These are phyloP conservation scores for Mycalesis mineus DNA, from an alignment of 2,888 invertebrate species.

Conservation along the genomic window DNA sequence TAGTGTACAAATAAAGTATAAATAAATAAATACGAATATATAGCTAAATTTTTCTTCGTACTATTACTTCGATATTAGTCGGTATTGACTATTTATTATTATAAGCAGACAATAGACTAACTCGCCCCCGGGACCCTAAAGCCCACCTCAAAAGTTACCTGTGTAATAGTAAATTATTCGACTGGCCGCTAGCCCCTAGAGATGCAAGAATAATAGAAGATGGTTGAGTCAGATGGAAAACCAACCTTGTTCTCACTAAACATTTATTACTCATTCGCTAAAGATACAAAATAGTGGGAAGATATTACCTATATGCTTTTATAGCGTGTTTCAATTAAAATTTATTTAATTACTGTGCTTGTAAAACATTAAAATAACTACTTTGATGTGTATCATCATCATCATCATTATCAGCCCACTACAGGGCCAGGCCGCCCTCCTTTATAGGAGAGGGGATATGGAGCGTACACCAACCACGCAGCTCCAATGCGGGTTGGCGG, in stretches of 20 bases:
- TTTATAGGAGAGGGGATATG: too few relatives aligned
- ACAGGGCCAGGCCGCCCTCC: too few relatives aligned
- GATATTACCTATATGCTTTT: too few relatives aligned
- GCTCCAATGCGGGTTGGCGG: too few relatives aligned
- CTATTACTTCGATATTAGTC: neutral
- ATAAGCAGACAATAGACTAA: conserved; percentile 22
- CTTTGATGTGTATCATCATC: too few relatives aligned
- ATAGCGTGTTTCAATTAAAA: too few relatives aligned
- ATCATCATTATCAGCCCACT: too few relatives aligned
- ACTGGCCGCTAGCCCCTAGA: conserved; percentile 40
- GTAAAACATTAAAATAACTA: too few relatives aligned
- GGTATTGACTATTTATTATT: conserved; percentile 16
- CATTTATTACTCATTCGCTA: conserved; percentile 23
- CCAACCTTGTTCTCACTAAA: conserved; percentile 41
- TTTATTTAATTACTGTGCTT: too few relatives aligned
- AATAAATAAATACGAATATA: too few relatives aligned
- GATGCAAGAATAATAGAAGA: conserved; percentile 61
- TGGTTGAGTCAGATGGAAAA: conserved; percentile 43
- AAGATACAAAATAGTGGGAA: conserved; percentile 23
- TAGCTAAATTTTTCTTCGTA: neutral
- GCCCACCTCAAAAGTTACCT: conserved; percentile 63
- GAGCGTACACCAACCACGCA: too few relatives aligned
- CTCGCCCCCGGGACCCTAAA: conserved; percentile 38
- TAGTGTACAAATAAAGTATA: too few relatives aligned
- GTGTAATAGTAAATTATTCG: conserved; percentile 66